Base-by-base conservation (phyloP, 2,113 vertebrate genomes). In the Platycercus adscitus region DNA sequence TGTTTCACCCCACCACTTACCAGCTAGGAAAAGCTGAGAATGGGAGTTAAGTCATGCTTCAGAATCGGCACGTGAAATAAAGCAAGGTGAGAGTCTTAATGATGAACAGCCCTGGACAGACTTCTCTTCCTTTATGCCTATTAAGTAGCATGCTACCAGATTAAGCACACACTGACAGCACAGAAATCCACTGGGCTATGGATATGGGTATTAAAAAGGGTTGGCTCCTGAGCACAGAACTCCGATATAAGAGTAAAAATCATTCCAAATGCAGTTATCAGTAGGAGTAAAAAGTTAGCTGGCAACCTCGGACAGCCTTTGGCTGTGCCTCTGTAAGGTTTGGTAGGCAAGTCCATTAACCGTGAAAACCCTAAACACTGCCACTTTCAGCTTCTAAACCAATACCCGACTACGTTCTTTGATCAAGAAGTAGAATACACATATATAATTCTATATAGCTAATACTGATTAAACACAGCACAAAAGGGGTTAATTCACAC, bases 401-500 rank as follows among this genome's bases (percentile, higher is more conserved):
- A 98, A 98, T 98, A 99, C 98, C 98, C 81, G 96, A 98, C 98
- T 99, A 98, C 98, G 98, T 98, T 98, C 98, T 98, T 98, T 98
- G 98, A 98, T 98, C 98, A 98, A 98, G 98, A 99, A 99, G 98
- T 99, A 99, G 98, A 98, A 98, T 98, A 99, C 98, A 99, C 98
- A 98, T 98, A 98, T 97, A 98, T 99, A 98, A 98, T 99, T 98
- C 99, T 99, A 99, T 98, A 99, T 98, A 99, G 99, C 99, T 98
- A 98, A 98, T 99, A 99, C 98, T 99, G 99, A 98, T 98, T 99
- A 98, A 98, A 98, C 98, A 99, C 98, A 98, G 98, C 98, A 99
- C 98, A 98, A 98, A 97, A 98, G 98, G 98, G 98, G 97, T 98
- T 99, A 98, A 98, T 98, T 98, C 98, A 98, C 97, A 93, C 98